Base-by-base conservation (phyloP, 2,797 vertebrate species). In the Sebastes kiyomatsui region DNA sequence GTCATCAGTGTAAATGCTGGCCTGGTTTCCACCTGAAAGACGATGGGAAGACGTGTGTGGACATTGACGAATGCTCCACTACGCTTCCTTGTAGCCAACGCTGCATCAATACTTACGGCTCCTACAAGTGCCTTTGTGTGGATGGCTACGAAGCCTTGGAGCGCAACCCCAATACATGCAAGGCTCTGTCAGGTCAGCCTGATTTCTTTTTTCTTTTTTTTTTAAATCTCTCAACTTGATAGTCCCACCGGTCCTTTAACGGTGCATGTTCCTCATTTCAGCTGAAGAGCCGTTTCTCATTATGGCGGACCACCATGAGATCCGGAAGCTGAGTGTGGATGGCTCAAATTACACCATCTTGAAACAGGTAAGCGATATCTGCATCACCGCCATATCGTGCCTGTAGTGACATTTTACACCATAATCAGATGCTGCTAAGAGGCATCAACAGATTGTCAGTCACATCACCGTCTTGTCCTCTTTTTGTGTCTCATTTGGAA, bases 271-370 rank as follows among this genome's bases (percentile, higher is more conserved):
- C n/a, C 46, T 38, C 18, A 67, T 88, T 87, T 85, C 95, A 99
- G 99, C 95, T 90, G 98, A 99, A 92, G 98, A 99, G 81, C 97
- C 99, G 52, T 98, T 99, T 90, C 96, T 99, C 88, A 98, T 99
- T 87, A 97, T 99, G 93, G 98, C 99, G 23, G 98, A 99, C 94
- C 98, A 99, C 93, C 98, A 99, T 81, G 98, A 99, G 93, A 99
- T 99, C 91, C 96, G 99, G 88, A 99, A 98, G 96, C 97, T 99
- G 89, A 99, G 97, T 87, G 97, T 98, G 23, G 98, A 99, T 87
- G 99, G 99, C 84, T 98, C 97, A 79, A 99, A 99, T 93, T 99
- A 99, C 91, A 99, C 98, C 87, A 97, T 99, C 89, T 91, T 99
- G 90, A 99, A 99, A 94, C 98, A 99, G 97, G 99, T 99, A 88